These are phyloP conservation scores for Onchidella celtica DNA, from an alignment of 2,888 invertebrate species.

Conservation along the genomic window DNA sequence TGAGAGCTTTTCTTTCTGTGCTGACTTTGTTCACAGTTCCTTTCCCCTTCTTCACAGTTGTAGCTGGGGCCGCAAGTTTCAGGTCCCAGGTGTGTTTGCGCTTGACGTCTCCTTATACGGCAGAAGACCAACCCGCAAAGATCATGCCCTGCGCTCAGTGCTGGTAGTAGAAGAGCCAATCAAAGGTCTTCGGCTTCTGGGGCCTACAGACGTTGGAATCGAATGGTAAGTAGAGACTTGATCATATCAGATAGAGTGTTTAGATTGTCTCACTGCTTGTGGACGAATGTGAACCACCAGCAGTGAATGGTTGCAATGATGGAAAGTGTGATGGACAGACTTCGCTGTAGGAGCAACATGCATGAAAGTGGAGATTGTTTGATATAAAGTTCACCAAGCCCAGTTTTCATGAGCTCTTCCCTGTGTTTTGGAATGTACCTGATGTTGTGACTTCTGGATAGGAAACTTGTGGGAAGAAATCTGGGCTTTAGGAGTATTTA, in stretches of 20 bases:
- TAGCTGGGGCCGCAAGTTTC: conserved; percentile 66
- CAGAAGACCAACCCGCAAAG: conserved; percentile 20
- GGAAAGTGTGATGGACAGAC: background rate
- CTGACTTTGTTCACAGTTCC: conserved; percentile 4
- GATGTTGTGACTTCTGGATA: no score
- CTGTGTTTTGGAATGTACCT: no score
- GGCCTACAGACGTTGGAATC: conserved; percentile 63
- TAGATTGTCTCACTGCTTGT: no score
- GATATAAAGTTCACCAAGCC: no score
- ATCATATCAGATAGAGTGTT: conserved; percentile 4
- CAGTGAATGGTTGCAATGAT: background rate
- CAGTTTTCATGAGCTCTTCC: no score
- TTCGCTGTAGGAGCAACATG: no score
- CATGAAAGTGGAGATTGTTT: no score
- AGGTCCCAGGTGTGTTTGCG: conserved; percentile 56
- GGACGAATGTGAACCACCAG: background rate
- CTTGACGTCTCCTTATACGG: conserved; percentile 56
- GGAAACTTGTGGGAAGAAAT: no score
- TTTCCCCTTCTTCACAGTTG: conserved; percentile 38
- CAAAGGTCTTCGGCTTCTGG: conserved; percentile 60
- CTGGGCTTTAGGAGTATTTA: no score
- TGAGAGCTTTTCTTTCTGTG: conserved; percentile 42
- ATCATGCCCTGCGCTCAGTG: conserved; percentile 44
- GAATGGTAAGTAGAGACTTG: conserved; percentile 59
- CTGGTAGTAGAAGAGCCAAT: conserved; percentile 65